Base-by-base conservation (phyloP, 1,140 invertebrate genomes). In the Trichonephila inaurata region DNA sequence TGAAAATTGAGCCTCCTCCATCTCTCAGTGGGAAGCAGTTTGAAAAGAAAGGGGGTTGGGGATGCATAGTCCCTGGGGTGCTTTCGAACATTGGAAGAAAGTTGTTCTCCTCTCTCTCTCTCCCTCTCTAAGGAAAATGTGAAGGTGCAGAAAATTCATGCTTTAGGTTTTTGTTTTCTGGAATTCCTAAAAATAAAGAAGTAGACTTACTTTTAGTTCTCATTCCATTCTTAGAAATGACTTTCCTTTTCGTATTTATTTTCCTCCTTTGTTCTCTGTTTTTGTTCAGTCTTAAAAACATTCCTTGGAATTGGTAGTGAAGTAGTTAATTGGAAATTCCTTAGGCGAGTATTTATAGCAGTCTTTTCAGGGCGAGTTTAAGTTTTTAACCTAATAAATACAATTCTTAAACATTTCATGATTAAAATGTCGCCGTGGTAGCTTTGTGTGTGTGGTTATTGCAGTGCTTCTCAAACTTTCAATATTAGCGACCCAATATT, bases 121-220 rank as follows among this genome's bases (percentile, higher is more conserved):
- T 77, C 21, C 40, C 5, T 18, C 72, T 77, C 18, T 33, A 28
- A 19, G 18, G 33, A 69, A 69, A 24, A 77, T 28, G 1, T 14
- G 0, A 14, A 77, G 72, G 72, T 77, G 72, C 33, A 6, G 72
- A 77, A 77, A 77, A 77, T 77, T 77, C 72, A 18, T 77, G 28
- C 72, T 77, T 33, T 77, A 33, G 72, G 66, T 40, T 77, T 77
- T 77, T 77, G 72, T 77, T 77, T 77, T 33, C 72, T 40, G 12
- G 6, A 24, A 77, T 18, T 77, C 33, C 72, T 33, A 77, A 77
- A 77, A 77, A 77, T 77, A 16, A 10, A 77, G 14, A 16, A 77
- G 18, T 14, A 33, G 72, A 77, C 33, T 77, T 77, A 77, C 33
- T 77, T 77, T 77, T 77, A 77, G 24, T 12, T 33, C 33, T 77